Percentiles rank a stretch among this genome's conserved stretches.
Conservation (phyloP, 2,797 vertebrate genomes). For the Spheniscus humboldti region DNA sequence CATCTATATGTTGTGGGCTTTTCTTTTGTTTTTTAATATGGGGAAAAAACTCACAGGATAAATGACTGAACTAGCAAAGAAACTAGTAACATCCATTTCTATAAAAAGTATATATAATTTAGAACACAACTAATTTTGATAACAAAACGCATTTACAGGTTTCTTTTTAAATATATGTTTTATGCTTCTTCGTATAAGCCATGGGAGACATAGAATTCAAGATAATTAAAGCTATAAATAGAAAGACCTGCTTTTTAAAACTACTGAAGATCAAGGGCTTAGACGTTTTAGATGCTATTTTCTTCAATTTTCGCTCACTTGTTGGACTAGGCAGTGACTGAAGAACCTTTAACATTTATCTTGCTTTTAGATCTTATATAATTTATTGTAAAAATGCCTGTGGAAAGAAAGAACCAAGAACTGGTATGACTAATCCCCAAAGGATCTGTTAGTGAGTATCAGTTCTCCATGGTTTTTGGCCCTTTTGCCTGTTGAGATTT, state of each 20-base stretch:
- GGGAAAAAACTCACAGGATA: not conserved
- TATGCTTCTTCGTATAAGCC: not conserved
- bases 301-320: not conserved
- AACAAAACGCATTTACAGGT: not conserved
- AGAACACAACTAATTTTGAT: not conserved
- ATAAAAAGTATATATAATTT: not conserved
- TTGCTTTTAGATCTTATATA: not conserved
- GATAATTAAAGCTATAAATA: constrained; percentile 23
- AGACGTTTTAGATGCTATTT: not conserved
- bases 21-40: not conserved
- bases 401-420: not conserved
- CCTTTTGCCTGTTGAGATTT: constrained; percentile 47
- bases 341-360: not conserved
- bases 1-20: not conserved
- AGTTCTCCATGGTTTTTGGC: not conserved
- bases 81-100: not conserved
- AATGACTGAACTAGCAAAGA: not conserved
- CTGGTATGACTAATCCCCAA: not conserved
- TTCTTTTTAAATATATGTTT: not conserved
- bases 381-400: not conserved
- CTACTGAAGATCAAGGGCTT: not conserved
- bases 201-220: not conserved
- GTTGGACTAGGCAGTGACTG: not conserved
- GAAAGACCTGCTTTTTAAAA: not conserved
- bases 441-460: not conserved